Base-by-base conservation (phyloP, 2,797 vertebrate genomes). In the Malacoraja senta region DNA sequence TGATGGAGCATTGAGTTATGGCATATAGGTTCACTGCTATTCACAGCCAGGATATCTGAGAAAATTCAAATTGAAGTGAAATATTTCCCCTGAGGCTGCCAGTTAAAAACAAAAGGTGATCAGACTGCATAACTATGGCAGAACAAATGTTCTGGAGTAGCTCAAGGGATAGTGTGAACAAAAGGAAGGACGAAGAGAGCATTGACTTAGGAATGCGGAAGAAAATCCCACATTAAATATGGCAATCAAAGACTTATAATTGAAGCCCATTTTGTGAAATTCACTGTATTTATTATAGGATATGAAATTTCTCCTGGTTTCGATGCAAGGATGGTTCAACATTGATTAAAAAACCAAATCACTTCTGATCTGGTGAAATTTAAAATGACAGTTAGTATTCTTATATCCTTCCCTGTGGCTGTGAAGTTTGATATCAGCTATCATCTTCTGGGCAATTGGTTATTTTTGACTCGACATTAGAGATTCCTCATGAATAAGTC, bases 1-100 rank as follows among this genome's bases (percentile, higher is more conserved):
- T 86, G 38, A 17, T 86, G 13, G 81, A n/a, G 13, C 29, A 86
- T 9, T 15, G 58, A 58, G 13, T 0, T 86, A 32, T 86, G 58
- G 26, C 29, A 63, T 86, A 86, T 8, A 32, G 12, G 29, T 61
- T 86, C 53, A 58, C 81, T 61, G 13, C 12, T n/a, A 63, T 65
- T 86, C 29, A 17, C 12, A 86, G 58, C 61, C 83, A 65, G 26
- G 58, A 61, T 84, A n/a, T 84, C 44, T 61, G 24, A 29, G 44
- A 61, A 84, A 84, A 29, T 61, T 84, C 53, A 84, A 84, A 84
- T 58, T 44, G 21, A 81, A 81, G 38, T 81, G 38, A 81, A 81
- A 81, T 81, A 81, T 12, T 61, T 58, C 53, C 24, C 81, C 58
- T 84, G 81, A 58, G 12, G 81, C 1, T 29, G 9, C 58, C 29